Evolutionary conservation across 2,797 vertebrate species (phyloP).

Genomic region (Rhinoraja longicauda): DNA sequence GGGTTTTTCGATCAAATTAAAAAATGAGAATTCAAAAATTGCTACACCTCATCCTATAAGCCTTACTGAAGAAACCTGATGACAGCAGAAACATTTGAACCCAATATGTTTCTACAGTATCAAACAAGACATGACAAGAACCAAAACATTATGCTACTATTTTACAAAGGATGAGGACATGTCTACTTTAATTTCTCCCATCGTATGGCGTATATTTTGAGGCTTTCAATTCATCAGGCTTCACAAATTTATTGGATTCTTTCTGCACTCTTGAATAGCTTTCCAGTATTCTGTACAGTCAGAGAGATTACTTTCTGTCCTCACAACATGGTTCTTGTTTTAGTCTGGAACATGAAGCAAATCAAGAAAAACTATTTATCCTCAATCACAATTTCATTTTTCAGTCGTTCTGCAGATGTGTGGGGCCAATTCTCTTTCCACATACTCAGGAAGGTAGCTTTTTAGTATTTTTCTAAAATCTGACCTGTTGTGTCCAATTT

Average conservation of each 20-base stretch:
- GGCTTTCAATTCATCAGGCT: neutral
- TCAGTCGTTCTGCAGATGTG: neutral
- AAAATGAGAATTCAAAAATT: conserved; percentile 13
- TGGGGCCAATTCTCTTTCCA: neutral
- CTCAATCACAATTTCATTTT: neutral
- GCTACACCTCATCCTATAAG: neutral
- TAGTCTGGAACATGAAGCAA: neutral
- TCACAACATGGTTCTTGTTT: neutral
- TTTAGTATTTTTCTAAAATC: neutral
- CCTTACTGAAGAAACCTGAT: neutral
- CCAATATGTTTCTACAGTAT: neutral
- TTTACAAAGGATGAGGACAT: neutral
- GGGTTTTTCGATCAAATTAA: neutral
- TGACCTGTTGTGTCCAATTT: neutral
- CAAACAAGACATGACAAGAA: neutral
- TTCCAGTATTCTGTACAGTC: neutral
- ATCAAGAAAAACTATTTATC: neutral
- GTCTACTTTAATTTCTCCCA: neutral
- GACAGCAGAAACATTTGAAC: neutral
- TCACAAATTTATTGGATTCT: neutral
- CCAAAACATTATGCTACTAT: neutral
- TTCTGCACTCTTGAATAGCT: neutral
- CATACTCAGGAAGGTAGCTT: neutral
- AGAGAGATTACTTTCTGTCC: neutral
- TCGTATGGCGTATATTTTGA: neutral